Evolutionary conservation across 2,888 invertebrate genomes (phyloP).

Genomic region (Drosophila sordidula): DNA sequence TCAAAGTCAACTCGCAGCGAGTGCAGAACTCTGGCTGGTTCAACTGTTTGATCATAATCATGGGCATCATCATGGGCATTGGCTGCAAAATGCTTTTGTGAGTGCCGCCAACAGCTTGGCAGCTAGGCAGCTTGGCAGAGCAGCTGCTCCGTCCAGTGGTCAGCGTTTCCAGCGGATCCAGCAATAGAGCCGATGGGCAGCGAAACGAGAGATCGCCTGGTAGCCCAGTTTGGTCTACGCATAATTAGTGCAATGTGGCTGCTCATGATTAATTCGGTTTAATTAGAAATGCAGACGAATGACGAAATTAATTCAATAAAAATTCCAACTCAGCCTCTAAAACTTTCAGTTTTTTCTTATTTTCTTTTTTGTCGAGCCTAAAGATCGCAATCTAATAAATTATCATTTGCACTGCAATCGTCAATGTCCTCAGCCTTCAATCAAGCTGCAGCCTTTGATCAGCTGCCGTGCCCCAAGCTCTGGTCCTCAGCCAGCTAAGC

Average conservation of each 20-base stretch:
- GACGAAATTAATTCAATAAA: constrained; percentile 78
- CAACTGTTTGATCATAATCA: constrained; percentile 73
- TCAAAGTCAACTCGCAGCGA: constrained; percentile 57
- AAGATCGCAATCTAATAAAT: constrained; percentile 79
- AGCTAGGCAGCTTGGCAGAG: not conserved
- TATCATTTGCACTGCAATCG: constrained; percentile 81
- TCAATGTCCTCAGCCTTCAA: constrained; percentile 72
- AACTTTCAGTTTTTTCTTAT: constrained; percentile 8
- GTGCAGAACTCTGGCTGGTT: constrained; percentile 29
- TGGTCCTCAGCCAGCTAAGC: constrained; percentile 16
- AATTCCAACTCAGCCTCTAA: constrained; percentile 56
- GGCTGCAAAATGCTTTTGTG: constrained; percentile 67
- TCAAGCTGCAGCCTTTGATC: constrained; percentile 76
- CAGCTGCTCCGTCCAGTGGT: constrained; percentile 28
- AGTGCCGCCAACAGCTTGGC: constrained; percentile 53
- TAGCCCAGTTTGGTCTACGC: constrained; percentile 67
- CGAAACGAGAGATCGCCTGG: constrained; percentile 23
- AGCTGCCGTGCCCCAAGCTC: constrained; percentile 60
- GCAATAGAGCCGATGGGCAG: constrained; percentile 23
- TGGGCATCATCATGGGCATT: constrained; percentile 48
- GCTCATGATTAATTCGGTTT: constrained; percentile 80
- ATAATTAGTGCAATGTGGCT: constrained; percentile 69
- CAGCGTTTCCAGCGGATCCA: constrained; percentile 2
- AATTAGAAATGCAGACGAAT: constrained; percentile 79
- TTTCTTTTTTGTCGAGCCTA: constrained; percentile 40